phyloP scores from a whole-genome alignment of 2,113 vertebrate species.

The Rhipidura dahli region DNA sequence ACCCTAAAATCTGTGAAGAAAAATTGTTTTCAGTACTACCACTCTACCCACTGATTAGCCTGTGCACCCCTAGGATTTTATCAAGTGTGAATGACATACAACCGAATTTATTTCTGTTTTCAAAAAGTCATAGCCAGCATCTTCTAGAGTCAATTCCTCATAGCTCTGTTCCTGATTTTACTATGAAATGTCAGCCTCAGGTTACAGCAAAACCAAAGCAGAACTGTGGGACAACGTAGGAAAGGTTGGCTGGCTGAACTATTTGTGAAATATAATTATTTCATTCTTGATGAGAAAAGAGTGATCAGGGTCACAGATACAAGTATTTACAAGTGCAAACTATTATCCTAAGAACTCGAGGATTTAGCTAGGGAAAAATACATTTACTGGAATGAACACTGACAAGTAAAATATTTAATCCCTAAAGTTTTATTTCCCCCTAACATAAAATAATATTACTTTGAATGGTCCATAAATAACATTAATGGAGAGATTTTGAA shows the following conservation, averaged over 20 bases:
- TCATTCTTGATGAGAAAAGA: constrained; percentile 43
- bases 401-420: constrained; percentile 64
- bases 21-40: neutral
- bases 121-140: neutral
- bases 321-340: constrained; percentile 61
- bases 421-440: constrained; percentile 54
- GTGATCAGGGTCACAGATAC: constrained; percentile 45
- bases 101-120: neutral
- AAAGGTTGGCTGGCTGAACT: constrained; percentile 16
- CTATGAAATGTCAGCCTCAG: neutral
- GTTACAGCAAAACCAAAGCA: neutral
- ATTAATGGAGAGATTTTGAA: constrained; percentile 60
- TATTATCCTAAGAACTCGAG: constrained; percentile 49
- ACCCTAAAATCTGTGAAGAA: neutral
- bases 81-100: neutral
- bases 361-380: constrained; percentile 58
- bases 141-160: neutral
- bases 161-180: neutral
- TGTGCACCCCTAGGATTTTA: neutral
- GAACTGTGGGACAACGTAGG: neutral
- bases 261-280: constrained; percentile 31
- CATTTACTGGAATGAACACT: constrained; percentile 52
- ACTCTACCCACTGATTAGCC: neutral
- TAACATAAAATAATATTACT: constrained; percentile 61
- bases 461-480: constrained; percentile 66